phyloP scores from a whole-genome alignment of 2,113 vertebrate species.

The Polyodon spathula region DNA sequence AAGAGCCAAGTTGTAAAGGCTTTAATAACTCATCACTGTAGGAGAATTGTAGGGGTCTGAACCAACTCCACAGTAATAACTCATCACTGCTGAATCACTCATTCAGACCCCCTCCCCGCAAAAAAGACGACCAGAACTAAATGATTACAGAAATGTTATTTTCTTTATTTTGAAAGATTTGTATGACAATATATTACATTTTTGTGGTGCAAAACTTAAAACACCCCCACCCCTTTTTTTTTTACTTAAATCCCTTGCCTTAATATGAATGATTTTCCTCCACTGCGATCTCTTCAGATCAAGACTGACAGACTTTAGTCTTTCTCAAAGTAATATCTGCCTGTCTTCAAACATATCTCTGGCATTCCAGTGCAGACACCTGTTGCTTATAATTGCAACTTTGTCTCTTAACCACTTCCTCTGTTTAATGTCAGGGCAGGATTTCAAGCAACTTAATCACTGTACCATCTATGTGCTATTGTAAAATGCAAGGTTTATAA shows the following conservation, averaged over 20 bases:
- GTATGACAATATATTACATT: not conserved
- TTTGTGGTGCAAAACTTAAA: constrained; percentile 1
- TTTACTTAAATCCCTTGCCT: constrained; percentile 1
- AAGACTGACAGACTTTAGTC: constrained; percentile 28
- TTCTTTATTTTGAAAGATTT: too few relatives aligned
- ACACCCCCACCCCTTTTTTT: not conserved
- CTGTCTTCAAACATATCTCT: constrained; percentile 34
- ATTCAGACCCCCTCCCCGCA: too few relatives aligned
- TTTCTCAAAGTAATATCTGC: constrained; percentile 37
- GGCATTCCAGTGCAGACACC: constrained; percentile 49
- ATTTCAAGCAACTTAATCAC: constrained; percentile 26
- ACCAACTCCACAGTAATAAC: too few relatives aligned
- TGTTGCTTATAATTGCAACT: constrained; percentile 53
- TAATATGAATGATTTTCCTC: constrained; percentile 5
- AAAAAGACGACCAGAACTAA: too few relatives aligned
- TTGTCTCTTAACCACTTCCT: constrained; percentile 40
- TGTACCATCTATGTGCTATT: constrained; percentile 13
- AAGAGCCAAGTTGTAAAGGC: too few relatives aligned
- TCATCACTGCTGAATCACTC: too few relatives aligned
- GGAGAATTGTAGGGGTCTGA: too few relatives aligned
- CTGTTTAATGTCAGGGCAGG: constrained; percentile 39
- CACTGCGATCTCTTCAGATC: constrained; percentile 20
- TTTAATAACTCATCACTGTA: too few relatives aligned
- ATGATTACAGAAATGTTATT: too few relatives aligned
- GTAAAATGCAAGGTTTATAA: constrained; percentile 7